Conservation (phyloP, 2,888 invertebrate species). For the Brachyptera risi region DNA sequence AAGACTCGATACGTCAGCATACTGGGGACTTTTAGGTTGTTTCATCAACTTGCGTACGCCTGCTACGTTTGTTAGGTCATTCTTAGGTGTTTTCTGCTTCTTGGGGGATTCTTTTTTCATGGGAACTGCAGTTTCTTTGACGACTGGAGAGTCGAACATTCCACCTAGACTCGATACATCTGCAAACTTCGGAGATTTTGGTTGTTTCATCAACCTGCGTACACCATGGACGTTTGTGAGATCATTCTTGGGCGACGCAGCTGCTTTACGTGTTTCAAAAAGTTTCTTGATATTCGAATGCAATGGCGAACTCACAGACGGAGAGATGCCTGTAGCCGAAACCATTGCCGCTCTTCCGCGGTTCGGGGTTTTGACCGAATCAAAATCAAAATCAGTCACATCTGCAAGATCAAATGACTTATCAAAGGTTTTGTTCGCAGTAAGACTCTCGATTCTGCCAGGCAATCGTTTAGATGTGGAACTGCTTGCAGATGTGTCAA, state of each 20-base stretch:
- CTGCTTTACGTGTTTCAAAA: constrained; percentile 39
- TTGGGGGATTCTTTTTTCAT: not conserved
- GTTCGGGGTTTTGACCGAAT: constrained; percentile 24
- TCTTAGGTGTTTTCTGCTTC: constrained; percentile 41
- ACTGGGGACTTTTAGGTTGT: constrained; percentile 37
- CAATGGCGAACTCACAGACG: constrained; percentile 44
- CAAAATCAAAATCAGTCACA: constrained; percentile 27
- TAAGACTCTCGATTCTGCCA: too few relatives aligned
- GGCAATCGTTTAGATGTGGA: too few relatives aligned
- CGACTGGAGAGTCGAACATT: not conserved
- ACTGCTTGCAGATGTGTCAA: too few relatives aligned
- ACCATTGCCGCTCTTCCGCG: constrained; percentile 22
- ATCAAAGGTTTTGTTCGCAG: too few relatives aligned
- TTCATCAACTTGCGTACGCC: constrained; percentile 45
- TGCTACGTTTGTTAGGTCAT: constrained; percentile 45
- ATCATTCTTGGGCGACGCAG: constrained; percentile 44
- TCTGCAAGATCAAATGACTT: not conserved
- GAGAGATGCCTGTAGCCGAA: constrained; percentile 37
- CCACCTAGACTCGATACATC: not conserved
- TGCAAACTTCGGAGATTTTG: constrained; percentile 31
- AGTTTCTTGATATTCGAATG: constrained; percentile 46
- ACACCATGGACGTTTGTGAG: constrained; percentile 46
- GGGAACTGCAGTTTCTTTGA: not conserved
- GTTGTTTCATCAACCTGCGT: constrained; percentile 41
- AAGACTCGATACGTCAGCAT: not conserved